phyloP scores from a whole-genome alignment of 2,797 vertebrate species.

The Pangasius krempfi region DNA sequence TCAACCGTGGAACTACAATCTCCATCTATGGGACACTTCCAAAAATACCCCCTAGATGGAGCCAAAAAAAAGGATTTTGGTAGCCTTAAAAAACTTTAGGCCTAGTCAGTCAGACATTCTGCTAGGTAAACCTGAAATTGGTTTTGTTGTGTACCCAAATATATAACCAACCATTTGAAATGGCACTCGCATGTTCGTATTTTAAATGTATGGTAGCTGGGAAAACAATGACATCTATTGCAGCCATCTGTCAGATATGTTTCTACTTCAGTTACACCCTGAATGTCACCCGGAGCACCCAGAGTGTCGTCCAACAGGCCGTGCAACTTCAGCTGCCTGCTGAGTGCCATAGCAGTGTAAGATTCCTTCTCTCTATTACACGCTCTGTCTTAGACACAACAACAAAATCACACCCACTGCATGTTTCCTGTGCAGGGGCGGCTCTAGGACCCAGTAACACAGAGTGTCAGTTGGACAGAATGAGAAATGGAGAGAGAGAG shows the following conservation, averaged over 20 bases:
- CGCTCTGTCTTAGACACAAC: slow-evolving; percentile 32
- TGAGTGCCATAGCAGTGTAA: slow-evolving; percentile 30
- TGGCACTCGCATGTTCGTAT: not conserved
- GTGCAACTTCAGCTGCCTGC: slow-evolving; percentile 23
- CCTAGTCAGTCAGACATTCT: not conserved
- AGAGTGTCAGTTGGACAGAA: slow-evolving; percentile 38
- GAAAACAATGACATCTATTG: slow-evolving; percentile 1
- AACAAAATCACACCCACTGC: slow-evolving; percentile 48
- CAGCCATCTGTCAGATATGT: slow-evolving; percentile 18
- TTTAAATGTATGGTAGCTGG: not conserved
- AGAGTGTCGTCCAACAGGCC: slow-evolving; percentile 54
- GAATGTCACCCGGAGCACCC: slow-evolving; percentile 9
- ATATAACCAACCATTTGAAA: not conserved
- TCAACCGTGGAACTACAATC: not conserved
- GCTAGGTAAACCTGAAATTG: not conserved
- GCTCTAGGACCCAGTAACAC: slow-evolving; percentile 53
- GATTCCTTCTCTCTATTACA: slow-evolving; percentile 36
- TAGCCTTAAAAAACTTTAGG: not conserved
- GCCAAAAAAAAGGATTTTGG: not conserved
- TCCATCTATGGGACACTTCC: not conserved
- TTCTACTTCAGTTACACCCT: slow-evolving; percentile 19
- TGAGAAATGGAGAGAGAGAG: slow-evolving; percentile 28
- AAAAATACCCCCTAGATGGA: slow-evolving; percentile 61
- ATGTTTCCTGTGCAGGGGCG: slow-evolving; percentile 47
- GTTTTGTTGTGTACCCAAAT: not conserved